A percentile compares a stretch with the other conserved stretches of the same genome.
phyloP scores from a whole-genome alignment of 2,888 invertebrate species.

The Habrosyne pyritoides region DNA sequence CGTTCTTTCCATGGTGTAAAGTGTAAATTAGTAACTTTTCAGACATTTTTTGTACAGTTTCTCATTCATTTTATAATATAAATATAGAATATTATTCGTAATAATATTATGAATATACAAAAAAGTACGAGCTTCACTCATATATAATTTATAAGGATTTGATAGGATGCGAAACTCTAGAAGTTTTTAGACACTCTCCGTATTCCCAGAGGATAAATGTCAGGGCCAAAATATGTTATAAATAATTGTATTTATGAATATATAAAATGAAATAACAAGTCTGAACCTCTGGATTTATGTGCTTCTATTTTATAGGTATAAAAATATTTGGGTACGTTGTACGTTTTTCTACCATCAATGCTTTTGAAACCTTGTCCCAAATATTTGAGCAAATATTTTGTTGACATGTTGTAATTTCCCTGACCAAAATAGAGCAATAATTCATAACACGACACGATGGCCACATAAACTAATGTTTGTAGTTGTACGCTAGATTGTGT shows the following conservation, averaged over 20 bases:
- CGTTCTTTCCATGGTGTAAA: too few species aligned
- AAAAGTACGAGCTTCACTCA: background rate
- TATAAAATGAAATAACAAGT: background rate
- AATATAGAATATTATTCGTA: too few species aligned
- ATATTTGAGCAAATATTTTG: conserved; percentile 30
- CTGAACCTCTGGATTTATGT: background rate
- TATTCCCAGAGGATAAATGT: background rate
- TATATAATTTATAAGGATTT: background rate
- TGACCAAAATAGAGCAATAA: conserved; percentile 64
- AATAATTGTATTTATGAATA: background rate
- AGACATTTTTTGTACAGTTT: too few species aligned
- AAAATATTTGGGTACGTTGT: background rate
- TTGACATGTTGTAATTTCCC: conserved; percentile 39
- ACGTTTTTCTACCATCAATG: background rate
- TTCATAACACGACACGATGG: conserved; percentile 48
- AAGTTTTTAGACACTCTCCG: background rate
- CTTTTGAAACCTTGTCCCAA: conserved; percentile 3
- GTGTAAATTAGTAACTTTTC: too few species aligned
- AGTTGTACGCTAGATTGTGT: conserved; percentile 39
- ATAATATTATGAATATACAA: background rate
- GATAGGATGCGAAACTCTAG: background rate
- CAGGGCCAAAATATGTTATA: background rate
- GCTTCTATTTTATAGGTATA: background rate
- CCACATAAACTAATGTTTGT: conserved; percentile 63
- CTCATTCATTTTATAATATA: too few species aligned